phyloP scores from a whole-genome alignment of 2,797 vertebrate species.

The Apodemus agrarius region DNA sequence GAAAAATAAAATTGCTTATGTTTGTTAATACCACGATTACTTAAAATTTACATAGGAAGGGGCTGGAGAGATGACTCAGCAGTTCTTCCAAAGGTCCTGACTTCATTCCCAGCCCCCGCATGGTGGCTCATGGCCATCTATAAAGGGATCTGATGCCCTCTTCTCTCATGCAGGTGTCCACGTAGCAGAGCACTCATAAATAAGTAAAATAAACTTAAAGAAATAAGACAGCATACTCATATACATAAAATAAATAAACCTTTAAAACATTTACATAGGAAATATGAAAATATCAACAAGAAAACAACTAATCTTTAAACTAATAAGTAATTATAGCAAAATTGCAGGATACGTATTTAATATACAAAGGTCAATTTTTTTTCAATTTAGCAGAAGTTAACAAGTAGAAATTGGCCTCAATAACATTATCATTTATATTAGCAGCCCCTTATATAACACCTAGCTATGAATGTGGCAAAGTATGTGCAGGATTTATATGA shows the following conservation, averaged over 20 bases:
- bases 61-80: background rate
- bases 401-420: background rate
- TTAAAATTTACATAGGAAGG: background rate
- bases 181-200: background rate
- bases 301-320: background rate
- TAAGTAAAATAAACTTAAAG: background rate
- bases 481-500: background rate
- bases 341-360: background rate
- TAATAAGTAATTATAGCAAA: background rate
- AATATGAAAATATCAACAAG: background rate
- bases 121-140: background rate
- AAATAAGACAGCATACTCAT: background rate
- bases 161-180: background rate
- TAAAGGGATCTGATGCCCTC: background rate
- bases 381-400: background rate
- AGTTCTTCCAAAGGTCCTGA: background rate
- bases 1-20: background rate
- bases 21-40: background rate
- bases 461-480: background rate
- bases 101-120: background rate
- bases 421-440: background rate
- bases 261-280: background rate
- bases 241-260: background rate
- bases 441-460: background rate
- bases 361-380: background rate